Evolutionary conservation across 2,888 invertebrate species (phyloP), one percentile per base, ranked within the genome.

Genomic region (Eupithecia centaureata): DNA sequence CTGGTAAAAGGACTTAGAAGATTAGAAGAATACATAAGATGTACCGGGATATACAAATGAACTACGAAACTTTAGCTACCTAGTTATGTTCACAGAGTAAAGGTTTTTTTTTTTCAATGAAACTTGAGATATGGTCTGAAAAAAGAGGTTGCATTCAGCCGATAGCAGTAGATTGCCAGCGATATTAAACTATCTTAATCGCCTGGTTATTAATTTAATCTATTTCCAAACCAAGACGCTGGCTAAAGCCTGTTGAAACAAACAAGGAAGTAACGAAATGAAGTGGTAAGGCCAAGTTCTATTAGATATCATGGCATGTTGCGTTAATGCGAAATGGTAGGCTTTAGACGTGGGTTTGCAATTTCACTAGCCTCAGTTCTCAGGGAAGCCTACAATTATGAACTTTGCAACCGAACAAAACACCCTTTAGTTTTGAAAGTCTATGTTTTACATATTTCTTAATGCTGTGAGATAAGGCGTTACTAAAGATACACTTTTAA

Each of bases 381-480:
- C 61, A 61, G 22, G 27, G 61, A 61, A 61, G 22, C 28, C 57
- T 13, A 32, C 57, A 57, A 57, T 57, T 57, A 57, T 57, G 12
- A 57, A 57, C 57, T 57, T 56, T 32, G 57, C 57, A 57, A 47
- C 7, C 32, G 51, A 61, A 51, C 30, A n/a, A 35, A 38, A 38
- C 42, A 47, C 47, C 47, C 61, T 61, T 51, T 61, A 5, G 7
- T 51, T 28, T 47, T 51, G 51, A 47, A 51, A 61, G 51, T 42
- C 22, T 61, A 61, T 18, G 42, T 61, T 56, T 15, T 33, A 32
- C 22, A 57, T 61, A 62, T 68, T 63, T 63, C 60, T 38, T 66
- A 12, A 65, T 35, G 68, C 61, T 71, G 71, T 76, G 76, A 64
- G 78, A 78, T 76, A 70, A 73, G 67, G 64, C 69, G 65, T 77